Evolutionary conservation across 2,888 invertebrate species (phyloP).

Genomic region (Leptura quadrifasciata): DNA sequence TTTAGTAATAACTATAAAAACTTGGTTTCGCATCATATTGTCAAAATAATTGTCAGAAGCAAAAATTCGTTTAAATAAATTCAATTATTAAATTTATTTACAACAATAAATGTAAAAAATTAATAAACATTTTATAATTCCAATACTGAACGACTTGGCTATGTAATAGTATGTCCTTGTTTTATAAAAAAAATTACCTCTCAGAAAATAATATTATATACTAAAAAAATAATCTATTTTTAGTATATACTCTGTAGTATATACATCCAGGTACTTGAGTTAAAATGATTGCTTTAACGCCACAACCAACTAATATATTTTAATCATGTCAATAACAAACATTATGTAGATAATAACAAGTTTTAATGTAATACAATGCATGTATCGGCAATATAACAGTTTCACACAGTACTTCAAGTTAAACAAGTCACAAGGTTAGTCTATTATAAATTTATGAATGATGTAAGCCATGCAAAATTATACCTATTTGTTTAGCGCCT

Average conservation of each 20-base stretch:
- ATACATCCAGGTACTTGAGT: not conserved
- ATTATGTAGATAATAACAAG: not conserved
- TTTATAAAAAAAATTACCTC: too few species aligned
- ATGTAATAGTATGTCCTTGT: too few species aligned
- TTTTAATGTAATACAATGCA: not conserved
- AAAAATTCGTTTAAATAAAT: too few species aligned
- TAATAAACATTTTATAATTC: too few species aligned
- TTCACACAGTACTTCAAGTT: not conserved
- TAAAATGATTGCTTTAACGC: not conserved
- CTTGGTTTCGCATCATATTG: too few species aligned
- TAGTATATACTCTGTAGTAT: not conserved
- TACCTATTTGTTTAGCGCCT: conserved; percentile 1
- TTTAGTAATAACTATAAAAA: too few species aligned
- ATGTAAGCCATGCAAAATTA: not conserved
- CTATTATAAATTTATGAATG: conserved; percentile 12
- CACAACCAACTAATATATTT: not conserved
- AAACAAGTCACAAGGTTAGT: conserved; percentile 15
- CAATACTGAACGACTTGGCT: too few species aligned
- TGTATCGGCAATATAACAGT: not conserved
- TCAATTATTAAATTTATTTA: too few species aligned
- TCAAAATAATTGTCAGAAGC: too few species aligned
- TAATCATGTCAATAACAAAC: not conserved
- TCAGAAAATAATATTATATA: too few species aligned
- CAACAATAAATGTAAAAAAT: too few species aligned
- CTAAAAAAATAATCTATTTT: too few species aligned